Evolutionary conservation across 2,797 vertebrate genomes (phyloP), one percentile per base, ranked within the genome.

Genomic region (Sebastes steindachneri): DNA sequence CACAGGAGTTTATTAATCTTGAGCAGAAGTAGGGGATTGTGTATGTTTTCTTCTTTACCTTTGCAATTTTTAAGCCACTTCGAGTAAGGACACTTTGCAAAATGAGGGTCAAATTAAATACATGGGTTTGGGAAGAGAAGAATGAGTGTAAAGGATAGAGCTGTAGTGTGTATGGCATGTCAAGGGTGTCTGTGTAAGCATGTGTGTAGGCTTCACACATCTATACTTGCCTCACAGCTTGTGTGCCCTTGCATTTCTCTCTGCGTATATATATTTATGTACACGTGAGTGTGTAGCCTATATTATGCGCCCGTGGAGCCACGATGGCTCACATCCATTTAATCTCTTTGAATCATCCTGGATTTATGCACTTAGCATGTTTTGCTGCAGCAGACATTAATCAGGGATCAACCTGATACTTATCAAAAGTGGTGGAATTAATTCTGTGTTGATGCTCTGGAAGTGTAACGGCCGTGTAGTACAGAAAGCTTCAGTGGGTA

Each of bases 341-440:
- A 88, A 91, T 92, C 69, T 68, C 64, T 63, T 35, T 70, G 53
- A 81, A 64, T 89, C 72, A 89, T 82, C 66, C 68, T 60, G 68
- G 90, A 90, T 89, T 92, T 75, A 79, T 72, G 76, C 60, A 66
- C 45, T 90, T 78, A 51, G 68, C 68, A 65, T 89, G 78, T 86
- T 88, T 83, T 83, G 54, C 77, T 73, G 31, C 66, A 19, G 21
- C 8, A 4, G 65, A 77, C 75, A 67, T 74, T 86, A 87, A 91
- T 90, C 80, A 57, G 87, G 89, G 82, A 83, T 91, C 60, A 79
- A 66, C 53, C 65, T 41, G 65, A 73, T 77, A 64, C 74, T 68
- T 65, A 73, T 88, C 71, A 69, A 75, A 89, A 82, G 55, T 67
- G 31, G 25, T 78, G 35, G 58, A 76, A 74, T 75, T 75, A 68